phyloP scores from a whole-genome alignment of 2,797 vertebrate species.

The Xerus rutilus region DNA sequence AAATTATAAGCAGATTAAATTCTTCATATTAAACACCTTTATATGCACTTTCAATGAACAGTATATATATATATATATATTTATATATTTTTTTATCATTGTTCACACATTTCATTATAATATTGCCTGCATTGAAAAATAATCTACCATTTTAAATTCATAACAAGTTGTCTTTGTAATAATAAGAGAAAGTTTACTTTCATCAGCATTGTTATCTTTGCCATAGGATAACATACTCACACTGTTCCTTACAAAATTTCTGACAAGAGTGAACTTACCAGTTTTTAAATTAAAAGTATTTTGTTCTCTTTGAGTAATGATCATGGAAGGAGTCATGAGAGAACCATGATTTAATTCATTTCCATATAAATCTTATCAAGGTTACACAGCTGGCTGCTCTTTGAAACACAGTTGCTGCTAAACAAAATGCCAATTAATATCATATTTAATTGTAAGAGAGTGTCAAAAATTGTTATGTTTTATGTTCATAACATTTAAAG shows the following conservation, averaged over 20 bases:
- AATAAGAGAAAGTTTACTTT: not conserved
- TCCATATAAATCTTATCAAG: slow-evolving; percentile 31
- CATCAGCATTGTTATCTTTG: not conserved
- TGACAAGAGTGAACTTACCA: not conserved
- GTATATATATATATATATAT: no score
- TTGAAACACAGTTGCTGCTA: slow-evolving; percentile 35
- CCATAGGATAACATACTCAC: not conserved
- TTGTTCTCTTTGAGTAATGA: not conserved
- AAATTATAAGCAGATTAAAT: no score
- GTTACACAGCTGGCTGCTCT: slow-evolving; percentile 23
- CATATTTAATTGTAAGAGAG: slow-evolving; percentile 32
- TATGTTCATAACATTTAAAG: not conserved
- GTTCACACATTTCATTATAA: not conserved
- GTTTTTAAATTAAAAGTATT: slow-evolving; percentile 51
- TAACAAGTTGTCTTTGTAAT: not conserved
- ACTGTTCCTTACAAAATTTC: slow-evolving; percentile 53
- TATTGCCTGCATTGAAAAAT: not conserved
- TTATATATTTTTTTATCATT: no score
- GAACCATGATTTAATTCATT: slow-evolving; percentile 27
- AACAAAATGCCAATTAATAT: slow-evolving; percentile 61
- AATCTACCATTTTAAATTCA: slow-evolving; percentile 44
- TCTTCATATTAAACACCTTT: no score
- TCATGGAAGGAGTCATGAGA: not conserved
- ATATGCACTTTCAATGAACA: no score
- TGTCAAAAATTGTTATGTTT: slow-evolving; percentile 60